A percentile compares a stretch with the other conserved stretches of the same genome.
phyloP scores from a whole-genome alignment of 1,140 invertebrate species.

The Melitaea cinxia region DNA sequence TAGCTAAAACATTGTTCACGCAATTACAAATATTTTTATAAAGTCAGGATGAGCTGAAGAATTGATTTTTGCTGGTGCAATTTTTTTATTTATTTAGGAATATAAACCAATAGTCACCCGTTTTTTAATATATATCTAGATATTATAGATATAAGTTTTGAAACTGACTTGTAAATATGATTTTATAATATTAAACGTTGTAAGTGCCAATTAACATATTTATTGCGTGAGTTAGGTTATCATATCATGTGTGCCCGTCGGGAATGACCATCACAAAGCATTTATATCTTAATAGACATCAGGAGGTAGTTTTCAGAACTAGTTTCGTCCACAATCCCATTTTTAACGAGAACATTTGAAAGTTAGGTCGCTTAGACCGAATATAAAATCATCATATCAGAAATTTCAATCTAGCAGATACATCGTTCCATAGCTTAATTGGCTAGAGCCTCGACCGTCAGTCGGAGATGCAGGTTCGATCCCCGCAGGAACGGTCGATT shows the following conservation, averaged over 20 bases:
- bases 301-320: too few relatives aligned
- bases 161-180: slow-evolving; percentile 21
- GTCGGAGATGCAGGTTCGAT: too few relatives aligned
- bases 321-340: too few relatives aligned
- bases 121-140: slow-evolving; percentile 9
- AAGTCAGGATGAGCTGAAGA: neutral
- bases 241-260: neutral
- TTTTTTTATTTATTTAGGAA: too few relatives aligned
- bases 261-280: slow-evolving; percentile 9
- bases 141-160: slow-evolving; percentile 21
- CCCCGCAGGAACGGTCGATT: too few relatives aligned
- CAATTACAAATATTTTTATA: too few relatives aligned
- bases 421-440: too few relatives aligned
- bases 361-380: too few relatives aligned
- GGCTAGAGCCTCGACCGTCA: too few relatives aligned
- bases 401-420: too few relatives aligned
- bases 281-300: slow-evolving; percentile 9
- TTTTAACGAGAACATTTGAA: too few relatives aligned
- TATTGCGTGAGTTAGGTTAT: slow-evolving; percentile 28
- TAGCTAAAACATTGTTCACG: neutral
- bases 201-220: slow-evolving; percentile 35
- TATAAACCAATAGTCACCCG: neutral
- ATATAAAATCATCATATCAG: too few relatives aligned
- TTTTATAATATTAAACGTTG: slow-evolving; percentile 11
- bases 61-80: neutral